Evolutionary conservation across 2,797 vertebrate genomes (phyloP).

Genomic region (Tragopan temminckii): DNA sequence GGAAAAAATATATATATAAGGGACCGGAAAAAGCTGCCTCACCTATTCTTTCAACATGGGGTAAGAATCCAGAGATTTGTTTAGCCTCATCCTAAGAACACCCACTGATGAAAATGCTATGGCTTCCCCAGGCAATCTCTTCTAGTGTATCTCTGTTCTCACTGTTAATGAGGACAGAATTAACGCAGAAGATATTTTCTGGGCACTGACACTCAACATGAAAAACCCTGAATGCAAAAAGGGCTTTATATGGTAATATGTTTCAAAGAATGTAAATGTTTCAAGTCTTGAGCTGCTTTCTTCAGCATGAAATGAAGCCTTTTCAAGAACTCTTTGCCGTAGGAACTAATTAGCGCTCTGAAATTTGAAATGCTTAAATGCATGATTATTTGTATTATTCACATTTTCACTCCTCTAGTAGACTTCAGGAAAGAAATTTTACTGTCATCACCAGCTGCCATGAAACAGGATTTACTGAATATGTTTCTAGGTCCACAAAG

Average conservation of each 20-base stretch:
- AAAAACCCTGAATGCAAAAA: not conserved
- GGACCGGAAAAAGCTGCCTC: not conserved
- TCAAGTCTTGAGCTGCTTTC: conserved; percentile 12
- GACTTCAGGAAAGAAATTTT: conserved; percentile 49
- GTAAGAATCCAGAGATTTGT: not conserved
- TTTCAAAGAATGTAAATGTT: conserved; percentile 1
- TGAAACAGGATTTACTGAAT: conserved; percentile 32
- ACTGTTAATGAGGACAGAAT: not conserved
- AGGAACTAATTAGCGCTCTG: conserved; percentile 48
- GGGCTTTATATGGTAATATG: not conserved
- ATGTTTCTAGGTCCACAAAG: conserved; percentile 20
- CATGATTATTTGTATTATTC: conserved; percentile 61
- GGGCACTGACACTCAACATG: not conserved
- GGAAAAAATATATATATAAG: not conserved
- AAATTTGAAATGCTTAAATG: conserved; percentile 56
- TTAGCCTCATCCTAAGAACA: not conserved
- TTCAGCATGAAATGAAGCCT: conserved; percentile 12
- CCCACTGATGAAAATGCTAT: not conserved
- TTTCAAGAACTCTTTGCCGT: conserved; percentile 45
- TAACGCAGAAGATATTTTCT: not conserved
- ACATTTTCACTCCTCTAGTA: conserved; percentile 35
- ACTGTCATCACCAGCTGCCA: conserved; percentile 11
- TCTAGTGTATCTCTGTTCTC: not conserved
- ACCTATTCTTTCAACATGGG: not conserved
- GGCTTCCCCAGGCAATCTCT: not conserved